Evolutionary conservation across 2,888 invertebrate genomes (phyloP).

Genomic region (Nycteola revayana): DNA sequence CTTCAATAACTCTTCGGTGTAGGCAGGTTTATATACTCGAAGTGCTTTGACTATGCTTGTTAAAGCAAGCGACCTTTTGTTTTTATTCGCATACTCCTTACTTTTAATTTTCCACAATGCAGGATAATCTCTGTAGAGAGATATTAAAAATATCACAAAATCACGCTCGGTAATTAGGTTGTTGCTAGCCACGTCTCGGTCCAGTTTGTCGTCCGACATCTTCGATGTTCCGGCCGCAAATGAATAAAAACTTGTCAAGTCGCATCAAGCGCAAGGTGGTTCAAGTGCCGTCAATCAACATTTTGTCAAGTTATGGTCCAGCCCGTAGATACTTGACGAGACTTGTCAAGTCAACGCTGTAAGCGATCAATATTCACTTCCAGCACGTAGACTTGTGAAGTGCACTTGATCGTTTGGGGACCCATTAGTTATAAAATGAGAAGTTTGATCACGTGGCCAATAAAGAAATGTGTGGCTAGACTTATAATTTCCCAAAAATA

Average conservation of each 20-base stretch:
- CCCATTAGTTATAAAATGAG: too few species aligned
- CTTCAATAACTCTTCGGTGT: constrained; percentile 14
- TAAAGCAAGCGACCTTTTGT: constrained; percentile 18
- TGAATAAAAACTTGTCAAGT: constrained; percentile 13
- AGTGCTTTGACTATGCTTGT: constrained; percentile 9
- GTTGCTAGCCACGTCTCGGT: constrained; percentile 21
- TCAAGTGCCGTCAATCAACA: constrained; percentile 20
- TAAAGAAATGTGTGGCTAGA: too few species aligned
- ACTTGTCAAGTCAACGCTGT: constrained; percentile 20
- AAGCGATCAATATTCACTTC: constrained; percentile 17
- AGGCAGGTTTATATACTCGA: constrained; percentile 7
- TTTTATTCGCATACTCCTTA: constrained; percentile 19
- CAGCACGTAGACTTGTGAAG: constrained; percentile 8
- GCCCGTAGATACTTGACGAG: constrained; percentile 15
- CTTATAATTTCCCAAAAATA: too few species aligned
- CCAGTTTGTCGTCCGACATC: constrained; percentile 20
- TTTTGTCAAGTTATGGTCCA: constrained; percentile 16
- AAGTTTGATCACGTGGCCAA: too few species aligned
- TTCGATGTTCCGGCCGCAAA: constrained; percentile 13
- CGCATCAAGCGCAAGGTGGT: constrained; percentile 18
- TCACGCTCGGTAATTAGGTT: constrained; percentile 24
- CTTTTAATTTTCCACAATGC: constrained; percentile 9
- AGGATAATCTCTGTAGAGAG: constrained; percentile 19
- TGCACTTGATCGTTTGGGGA: constrained; percentile 10
- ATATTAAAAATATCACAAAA: constrained; percentile 22